Evolutionary conservation across 2,797 vertebrate species (phyloP).

Genomic region (Propithecus deckenii): DNA sequence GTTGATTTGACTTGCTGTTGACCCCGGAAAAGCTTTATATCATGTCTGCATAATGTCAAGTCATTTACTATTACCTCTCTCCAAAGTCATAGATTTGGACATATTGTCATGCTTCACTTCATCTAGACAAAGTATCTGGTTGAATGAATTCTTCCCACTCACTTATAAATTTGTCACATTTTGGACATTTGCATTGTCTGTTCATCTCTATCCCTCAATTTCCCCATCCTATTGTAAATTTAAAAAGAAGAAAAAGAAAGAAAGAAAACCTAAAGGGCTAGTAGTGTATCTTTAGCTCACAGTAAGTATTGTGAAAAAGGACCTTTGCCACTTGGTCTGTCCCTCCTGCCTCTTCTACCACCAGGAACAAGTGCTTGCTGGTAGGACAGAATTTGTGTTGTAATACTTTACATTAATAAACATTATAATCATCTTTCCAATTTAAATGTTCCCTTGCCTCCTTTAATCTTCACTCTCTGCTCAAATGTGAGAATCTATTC

Average conservation of each 20-base stretch:
- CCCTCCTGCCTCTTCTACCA: background rate
- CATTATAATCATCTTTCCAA: background rate
- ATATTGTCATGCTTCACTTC: background rate
- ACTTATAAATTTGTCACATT: background rate
- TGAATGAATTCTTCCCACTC: background rate
- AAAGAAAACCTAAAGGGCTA: background rate
- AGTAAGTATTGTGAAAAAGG: background rate
- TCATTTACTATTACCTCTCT: background rate
- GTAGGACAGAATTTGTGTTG: background rate
- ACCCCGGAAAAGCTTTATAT: background rate
- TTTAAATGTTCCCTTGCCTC: background rate
- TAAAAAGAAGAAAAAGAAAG: background rate
- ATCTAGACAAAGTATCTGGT: background rate
- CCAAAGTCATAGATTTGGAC: background rate
- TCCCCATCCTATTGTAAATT: background rate
- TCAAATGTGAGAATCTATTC: conserved; percentile 14
- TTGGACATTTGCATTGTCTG: background rate
- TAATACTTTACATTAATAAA: background rate
- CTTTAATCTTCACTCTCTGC: background rate
- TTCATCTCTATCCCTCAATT: background rate
- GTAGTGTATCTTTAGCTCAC: background rate
- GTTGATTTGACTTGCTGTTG: background rate
- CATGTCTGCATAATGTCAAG: background rate
- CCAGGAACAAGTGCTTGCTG: background rate
- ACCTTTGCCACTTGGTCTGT: background rate